Base-by-base conservation (phyloP, 2,797 vertebrate genomes). In the Pyrrhura leucotis region DNA sequence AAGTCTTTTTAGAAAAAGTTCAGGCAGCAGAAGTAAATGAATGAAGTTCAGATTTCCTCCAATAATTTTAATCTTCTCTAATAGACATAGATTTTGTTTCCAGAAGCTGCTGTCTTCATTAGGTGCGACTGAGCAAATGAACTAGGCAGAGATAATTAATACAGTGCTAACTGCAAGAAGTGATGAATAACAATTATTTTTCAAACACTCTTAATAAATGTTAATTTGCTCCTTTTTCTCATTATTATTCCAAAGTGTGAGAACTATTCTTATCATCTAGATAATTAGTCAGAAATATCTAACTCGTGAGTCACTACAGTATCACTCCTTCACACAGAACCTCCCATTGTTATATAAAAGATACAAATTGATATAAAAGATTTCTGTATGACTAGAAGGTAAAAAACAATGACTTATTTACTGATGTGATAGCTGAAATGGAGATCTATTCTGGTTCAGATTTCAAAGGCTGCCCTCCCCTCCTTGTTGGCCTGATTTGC, bases 101-200 rank as follows among this genome's bases (percentile, higher is more conserved):
- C 76, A 94, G 89, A 97, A 95, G 73, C 56, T 83, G 91, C 91
- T 74, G 72, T 88, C 58, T 80, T 91, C 73, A 80, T 91, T 93
- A 95, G 91, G 45, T 61, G 53, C 4, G 10, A 91, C 40, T 77
- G 79, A 92, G 76, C 51, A 97, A 97, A 96, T 87, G 84, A 96
- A 93, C 94, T 86, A 83, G 83, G 75, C 74, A 96, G 85, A 93
- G 88, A 88, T 95, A 96, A 98, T 97, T 94, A 97, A 94, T 91
- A 78, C 58, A 63, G 29, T 85, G 51, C 39, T 83, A 90, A 95
- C 54, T 63, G 37, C 92, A 85, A 96, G 74, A 84, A 90, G n/a
- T 33, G 76, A 89, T 11, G 15, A 96, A 92, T 88, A 96, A 79
- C 53, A 92, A 95, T 95, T 93, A 93, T 92, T 94, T 93, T 97